Evolutionary conservation across 2,113 vertebrate genomes (phyloP), one percentile per base, ranked within the genome.

Genomic region (Pangasianodon hypophthalmus): DNA sequence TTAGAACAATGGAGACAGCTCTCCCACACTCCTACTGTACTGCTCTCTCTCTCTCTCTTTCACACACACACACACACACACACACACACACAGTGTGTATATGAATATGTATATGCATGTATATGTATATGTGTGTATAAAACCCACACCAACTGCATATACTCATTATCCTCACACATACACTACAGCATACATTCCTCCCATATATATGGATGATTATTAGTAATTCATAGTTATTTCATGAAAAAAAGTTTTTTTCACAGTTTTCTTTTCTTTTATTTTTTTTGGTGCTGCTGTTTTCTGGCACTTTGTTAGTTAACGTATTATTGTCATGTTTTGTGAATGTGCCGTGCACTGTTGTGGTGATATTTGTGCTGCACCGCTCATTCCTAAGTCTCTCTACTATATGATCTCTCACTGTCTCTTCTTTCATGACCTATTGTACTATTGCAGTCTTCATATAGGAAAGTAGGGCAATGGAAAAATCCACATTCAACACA

Each of bases 361-460:
- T 50, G 44, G 11, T 7, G 29, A 50, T 37, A 9, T 11, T 32
- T 32, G 29, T 32, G 14, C 50, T 24, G 19, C 14, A 6, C 1
- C 3, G 1, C 37, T 84, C 10, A 41, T 60, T 19, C 32, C 4
- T 60, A 24, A 60, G 19, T 60, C 52, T 82, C 48, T 52, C 11
- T 50, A 48, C 24, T 80, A 13, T 81, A 54, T 21, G 1, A 50
- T 50, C 77, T 80, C 46, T 50, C 2, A 4, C 69, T 44, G 19
- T 21, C 37, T 44, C 24, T n/a, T 82, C 73, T 88, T 26, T 71
- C 50, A 13, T 91, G 93, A 91, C 92, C 91, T 90, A 91, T 87
- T 93, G 87, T 91, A 92, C 89, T 92, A 75, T 82, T 89, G 82
- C 88, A 89, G 46, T 62, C 41, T 79, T 32, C 37, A 69, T 85